Conservation (phyloP, 2,888 invertebrate species). For the Oxystoma pomonae region DNA sequence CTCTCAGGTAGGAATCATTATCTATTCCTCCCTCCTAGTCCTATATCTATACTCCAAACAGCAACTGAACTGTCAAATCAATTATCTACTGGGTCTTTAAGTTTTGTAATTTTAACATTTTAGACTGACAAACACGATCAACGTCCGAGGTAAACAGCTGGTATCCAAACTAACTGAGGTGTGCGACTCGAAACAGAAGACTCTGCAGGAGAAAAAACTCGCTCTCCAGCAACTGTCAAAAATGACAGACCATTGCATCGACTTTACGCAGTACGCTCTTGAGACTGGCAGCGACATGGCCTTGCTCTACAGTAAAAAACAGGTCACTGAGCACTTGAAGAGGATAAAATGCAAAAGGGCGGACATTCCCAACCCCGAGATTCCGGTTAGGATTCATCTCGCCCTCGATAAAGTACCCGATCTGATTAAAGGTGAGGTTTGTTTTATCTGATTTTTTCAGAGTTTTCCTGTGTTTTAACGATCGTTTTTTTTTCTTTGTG, state of each 20-base stretch:
- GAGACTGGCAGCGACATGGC: constrained; percentile 81
- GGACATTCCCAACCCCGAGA: constrained; percentile 86
- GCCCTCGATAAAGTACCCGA: constrained; percentile 78
- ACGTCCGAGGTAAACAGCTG: constrained; percentile 76
- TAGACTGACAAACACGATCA: constrained; percentile 77
- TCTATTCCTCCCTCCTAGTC: too few relatives aligned
- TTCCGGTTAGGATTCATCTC: constrained; percentile 77
- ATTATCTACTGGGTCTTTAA: too few relatives aligned
- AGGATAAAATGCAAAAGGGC: constrained; percentile 78
- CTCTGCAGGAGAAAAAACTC: constrained; percentile 78
- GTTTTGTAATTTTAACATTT: too few relatives aligned
- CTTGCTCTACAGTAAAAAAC: constrained; percentile 77
- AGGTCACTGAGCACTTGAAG: constrained; percentile 68
- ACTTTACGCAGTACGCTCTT: constrained; percentile 76
- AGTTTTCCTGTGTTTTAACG: neutral
- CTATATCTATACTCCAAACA: too few relatives aligned
- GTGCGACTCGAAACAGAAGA: constrained; percentile 71
- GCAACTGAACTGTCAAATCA: too few relatives aligned
- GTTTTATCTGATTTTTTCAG: neutral
- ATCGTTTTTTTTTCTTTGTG: neutral
- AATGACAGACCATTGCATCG: constrained; percentile 85
- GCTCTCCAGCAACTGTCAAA: constrained; percentile 77
- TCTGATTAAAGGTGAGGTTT: constrained; percentile 62
- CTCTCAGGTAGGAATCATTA: too few relatives aligned
- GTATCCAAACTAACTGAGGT: constrained; percentile 78